Evolutionary conservation across 1,140 invertebrate species (phyloP).

Genomic region (Platyscapa corneri): DNA sequence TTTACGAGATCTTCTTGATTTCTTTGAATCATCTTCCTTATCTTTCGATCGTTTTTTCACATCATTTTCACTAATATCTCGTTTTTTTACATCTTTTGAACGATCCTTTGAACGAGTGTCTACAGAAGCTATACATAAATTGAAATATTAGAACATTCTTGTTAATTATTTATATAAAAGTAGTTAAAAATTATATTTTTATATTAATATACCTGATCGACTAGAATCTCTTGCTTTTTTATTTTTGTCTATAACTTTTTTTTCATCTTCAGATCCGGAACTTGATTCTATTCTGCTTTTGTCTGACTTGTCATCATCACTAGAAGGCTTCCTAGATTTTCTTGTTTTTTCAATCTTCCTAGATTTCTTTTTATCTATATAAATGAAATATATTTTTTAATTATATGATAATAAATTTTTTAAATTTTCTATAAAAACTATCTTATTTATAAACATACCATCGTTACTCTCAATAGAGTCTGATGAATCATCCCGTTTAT

Average conservation of each 20-base stretch:
- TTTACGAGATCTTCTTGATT: slow-evolving; percentile 74
- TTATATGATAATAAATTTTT: not conserved
- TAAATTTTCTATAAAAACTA: not conserved
- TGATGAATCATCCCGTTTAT: slow-evolving; percentile 71
- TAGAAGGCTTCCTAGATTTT: slow-evolving; percentile 66
- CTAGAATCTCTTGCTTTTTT: slow-evolving; percentile 64
- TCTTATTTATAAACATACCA: slow-evolving; percentile 57
- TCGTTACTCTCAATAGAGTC: slow-evolving; percentile 75
- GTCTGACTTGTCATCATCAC: slow-evolving; percentile 71
- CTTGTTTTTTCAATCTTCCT: slow-evolving; percentile 68
- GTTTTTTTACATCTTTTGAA: slow-evolving; percentile 69
- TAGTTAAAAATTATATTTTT: not conserved
- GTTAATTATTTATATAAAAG: slow-evolving; percentile 19
- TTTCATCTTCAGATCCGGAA: slow-evolving; percentile 69
- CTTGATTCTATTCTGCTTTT: slow-evolving; percentile 67
- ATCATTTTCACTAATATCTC: slow-evolving; percentile 72
- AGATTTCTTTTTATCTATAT: slow-evolving; percentile 69
- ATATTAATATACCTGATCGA: slow-evolving; percentile 59
- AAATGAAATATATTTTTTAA: slow-evolving; percentile 11
- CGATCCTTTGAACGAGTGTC: slow-evolving; percentile 67
- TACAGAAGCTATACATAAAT: slow-evolving; percentile 56
- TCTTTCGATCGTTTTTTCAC: slow-evolving; percentile 69
- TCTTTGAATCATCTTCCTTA: slow-evolving; percentile 73
- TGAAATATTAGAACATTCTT: slow-evolving; percentile 1
- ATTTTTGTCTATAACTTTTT: slow-evolving; percentile 65